Evolutionary conservation across 2,888 invertebrate species (phyloP), one percentile per base, ranked within the genome.

Genomic region (Macrophya alboannulata): DNA sequence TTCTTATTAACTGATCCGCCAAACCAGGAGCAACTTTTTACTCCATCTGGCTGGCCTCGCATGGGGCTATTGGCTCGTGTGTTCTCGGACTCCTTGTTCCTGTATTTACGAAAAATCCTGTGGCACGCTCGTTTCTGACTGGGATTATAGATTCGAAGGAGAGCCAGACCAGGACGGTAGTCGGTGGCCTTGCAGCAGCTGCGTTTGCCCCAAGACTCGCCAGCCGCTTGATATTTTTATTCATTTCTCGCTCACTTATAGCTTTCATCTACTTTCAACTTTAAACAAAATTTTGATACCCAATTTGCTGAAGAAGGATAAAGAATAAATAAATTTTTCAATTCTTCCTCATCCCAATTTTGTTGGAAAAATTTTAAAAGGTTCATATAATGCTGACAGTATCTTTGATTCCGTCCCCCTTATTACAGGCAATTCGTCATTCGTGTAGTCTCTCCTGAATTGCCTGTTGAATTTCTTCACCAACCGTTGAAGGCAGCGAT

Each of bases 121-220:
- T 0, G 74, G 74, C 45, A 74, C 45, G 74, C 45, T 74, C 15
- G 45, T 45, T 74, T 25, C 74, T 74, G 43, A 74, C 45, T 45
- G 74, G 74, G 74, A 45, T 48, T 74, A 45, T 74, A 74, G 45
- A 74, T 74, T 74, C 74, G 74, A 74, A 74, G 74, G 74, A 45
- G 74, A 74, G 74, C 21, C 43, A 12, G 74, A 74, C n/a, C 25
- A 12, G 12, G 74, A 72, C 74, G n/a, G 45, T 74, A 74, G 74
- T 48, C 21, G 45, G 43, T 74, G 74, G 48, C 74, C 74, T 74
- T 74, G 74, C 45, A 74, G 74, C 25, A 74, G 45, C 45, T 43
- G 45, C 45, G 45, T 74, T 74, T 4, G 21, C 74, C 45, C 45
- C 45, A 74, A 45, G 74, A 74, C 74, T 74, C 21, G 25, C 43